Evolutionary conservation across 2,888 invertebrate species (phyloP).

Genomic region (Drosophila mimetica): DNA sequence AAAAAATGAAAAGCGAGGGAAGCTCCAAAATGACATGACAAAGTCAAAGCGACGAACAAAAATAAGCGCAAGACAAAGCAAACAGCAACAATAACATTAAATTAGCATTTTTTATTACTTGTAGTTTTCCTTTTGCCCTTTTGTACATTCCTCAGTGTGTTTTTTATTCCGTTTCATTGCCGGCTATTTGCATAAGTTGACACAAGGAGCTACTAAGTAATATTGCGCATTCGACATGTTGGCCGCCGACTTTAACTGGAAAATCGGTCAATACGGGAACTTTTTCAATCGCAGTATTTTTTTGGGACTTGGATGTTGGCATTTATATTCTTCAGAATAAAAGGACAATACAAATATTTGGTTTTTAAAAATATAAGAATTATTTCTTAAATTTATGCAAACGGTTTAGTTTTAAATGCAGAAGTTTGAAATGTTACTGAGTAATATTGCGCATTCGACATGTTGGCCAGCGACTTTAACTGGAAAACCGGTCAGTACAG

Average conservation of each 20-base stretch:
- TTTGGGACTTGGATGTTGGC: too few relatives aligned
- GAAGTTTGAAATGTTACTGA: too few relatives aligned
- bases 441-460: slow-evolving; percentile 71
- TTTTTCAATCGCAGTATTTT: not conserved
- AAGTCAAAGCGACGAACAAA: slow-evolving; percentile 32
- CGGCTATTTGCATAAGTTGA: slow-evolving; percentile 69
- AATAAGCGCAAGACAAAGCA: slow-evolving; percentile 48
- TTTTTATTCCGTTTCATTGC: slow-evolving; percentile 35
- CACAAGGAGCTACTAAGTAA: slow-evolving; percentile 55
- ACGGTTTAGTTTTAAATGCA: too few relatives aligned
- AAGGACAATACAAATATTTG: too few relatives aligned
- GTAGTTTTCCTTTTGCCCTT: slow-evolving; percentile 63
- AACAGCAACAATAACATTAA: slow-evolving; percentile 75
- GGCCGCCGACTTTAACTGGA: slow-evolving; percentile 5
- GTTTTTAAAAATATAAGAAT: too few relatives aligned
- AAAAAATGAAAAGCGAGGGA: slow-evolving; percentile 36
- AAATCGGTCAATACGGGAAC: slow-evolving; percentile 3
- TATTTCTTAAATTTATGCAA: too few relatives aligned
- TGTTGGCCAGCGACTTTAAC: slow-evolving; percentile 28
- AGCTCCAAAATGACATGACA: slow-evolving; percentile 45
- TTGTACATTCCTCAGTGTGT: slow-evolving; percentile 27
- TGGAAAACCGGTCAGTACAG: slow-evolving; percentile 5
- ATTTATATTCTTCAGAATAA: not conserved
- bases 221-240: slow-evolving; percentile 69
- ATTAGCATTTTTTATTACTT: slow-evolving; percentile 79